Conservation (phyloP, 2,797 vertebrate genomes). For the Anguilla anguilla region DNA sequence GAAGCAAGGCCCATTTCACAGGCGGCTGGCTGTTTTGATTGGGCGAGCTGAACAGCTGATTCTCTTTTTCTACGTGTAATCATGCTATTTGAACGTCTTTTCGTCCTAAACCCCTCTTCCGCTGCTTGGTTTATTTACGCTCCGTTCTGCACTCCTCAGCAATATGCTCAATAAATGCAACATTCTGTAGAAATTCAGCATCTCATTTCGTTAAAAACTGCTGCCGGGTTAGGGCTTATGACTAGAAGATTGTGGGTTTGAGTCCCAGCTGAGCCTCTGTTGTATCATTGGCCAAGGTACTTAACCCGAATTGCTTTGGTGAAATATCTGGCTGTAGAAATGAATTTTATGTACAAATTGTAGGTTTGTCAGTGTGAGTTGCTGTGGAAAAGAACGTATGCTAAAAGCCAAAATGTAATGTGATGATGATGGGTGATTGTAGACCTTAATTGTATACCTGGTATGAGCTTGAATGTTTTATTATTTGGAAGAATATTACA, state of each 20-base stretch:
- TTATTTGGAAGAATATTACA: not conserved
- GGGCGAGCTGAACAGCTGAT: not conserved
- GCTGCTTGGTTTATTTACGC: not conserved
- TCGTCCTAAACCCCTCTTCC: not conserved
- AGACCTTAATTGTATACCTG: not conserved
- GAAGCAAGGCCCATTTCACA: not conserved
- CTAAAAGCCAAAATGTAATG: not conserved
- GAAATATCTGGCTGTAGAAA: not conserved
- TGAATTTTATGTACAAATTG: not conserved
- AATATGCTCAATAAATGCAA: not conserved
- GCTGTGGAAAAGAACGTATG: not conserved
- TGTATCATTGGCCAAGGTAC: not conserved
- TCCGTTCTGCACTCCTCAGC: not conserved
- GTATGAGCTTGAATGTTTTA: conserved; percentile 2
- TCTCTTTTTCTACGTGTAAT: not conserved
- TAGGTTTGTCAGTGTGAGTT: no score
- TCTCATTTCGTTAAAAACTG: not conserved
- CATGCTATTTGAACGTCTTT: not conserved
- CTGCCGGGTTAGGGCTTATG: not conserved
- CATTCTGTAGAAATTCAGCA: not conserved
- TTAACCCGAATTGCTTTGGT: not conserved
- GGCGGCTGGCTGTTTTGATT: not conserved
- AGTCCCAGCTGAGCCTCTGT: not conserved
- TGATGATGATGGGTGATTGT: not conserved
- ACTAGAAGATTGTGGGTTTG: not conserved